Evolutionary conservation across 2,797 vertebrate species (phyloP), one percentile per base, ranked within the genome.

Genomic region (Sebastes trivittatus): DNA sequence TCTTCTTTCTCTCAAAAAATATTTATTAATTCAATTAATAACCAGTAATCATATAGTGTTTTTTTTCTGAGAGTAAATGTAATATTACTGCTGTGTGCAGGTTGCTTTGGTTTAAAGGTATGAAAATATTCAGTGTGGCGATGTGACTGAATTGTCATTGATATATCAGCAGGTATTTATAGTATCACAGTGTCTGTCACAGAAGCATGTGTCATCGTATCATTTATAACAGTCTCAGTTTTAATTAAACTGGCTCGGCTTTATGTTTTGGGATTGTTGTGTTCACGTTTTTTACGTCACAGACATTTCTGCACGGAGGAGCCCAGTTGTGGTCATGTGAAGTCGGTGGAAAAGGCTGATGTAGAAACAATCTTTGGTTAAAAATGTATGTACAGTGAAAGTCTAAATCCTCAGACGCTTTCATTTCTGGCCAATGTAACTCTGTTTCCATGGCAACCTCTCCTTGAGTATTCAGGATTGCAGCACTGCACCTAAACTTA

Each of bases 391-490:
- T 95, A 95, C 93, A 95, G 93, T 94, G 91, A 94, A 94, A 94
- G 91, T 93, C 92, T 89, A 92, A 93, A 94, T 94, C 93, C 93
- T 95, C 90, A 92, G 93, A 94, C 64, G 86, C 93, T 93, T 94
- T 94, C 93, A 93, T 94, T 95, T 94, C 93, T 94, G 93, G 93
- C 94, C 94, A 94, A 91, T 95, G 92, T 94, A 95, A 95, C 94
- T 95, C 94, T 95, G 96, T 96, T 95, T 96, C 96, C 94, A 96
- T 94, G 93, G 94, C 91, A 96, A 96, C 96, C 93, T 69, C 91
- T 94, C 84, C 91, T 91, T 93, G 88, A 94, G 92, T 92, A 94
- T 93, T 92, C 93, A 89, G 93, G 92, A 93, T 95, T 94, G 92
- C 94, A 94, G 94, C 94, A 94, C 86, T 94, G 94, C 93, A 93